A percentile compares a stretch with the other conserved stretches of the same genome.
phyloP scores from a whole-genome alignment of 2,888 invertebrate genomes.

The Lepidochrysops patricia region DNA sequence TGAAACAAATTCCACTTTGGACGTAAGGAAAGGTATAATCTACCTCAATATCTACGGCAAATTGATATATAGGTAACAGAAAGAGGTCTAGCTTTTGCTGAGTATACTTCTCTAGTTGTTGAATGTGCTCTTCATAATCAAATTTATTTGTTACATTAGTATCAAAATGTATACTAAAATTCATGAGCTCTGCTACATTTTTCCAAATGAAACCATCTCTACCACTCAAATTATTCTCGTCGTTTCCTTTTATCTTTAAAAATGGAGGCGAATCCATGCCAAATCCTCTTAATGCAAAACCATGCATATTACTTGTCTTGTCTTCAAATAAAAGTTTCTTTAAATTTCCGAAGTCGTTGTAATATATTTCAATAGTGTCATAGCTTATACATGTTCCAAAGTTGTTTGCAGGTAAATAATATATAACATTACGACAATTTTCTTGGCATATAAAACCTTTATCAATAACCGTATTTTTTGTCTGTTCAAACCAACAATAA shows the following conservation, averaged over 20 bases:
- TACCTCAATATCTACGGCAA: not conserved
- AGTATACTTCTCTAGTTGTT: not conserved
- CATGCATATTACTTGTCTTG: not conserved
- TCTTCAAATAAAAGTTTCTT: not conserved
- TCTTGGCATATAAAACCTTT: not conserved
- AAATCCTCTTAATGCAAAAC: not conserved
- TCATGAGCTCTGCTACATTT: not conserved
- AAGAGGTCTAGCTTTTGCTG: not conserved
- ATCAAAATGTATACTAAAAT: not conserved
- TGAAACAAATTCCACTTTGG: conserved; percentile 1
- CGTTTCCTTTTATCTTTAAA: not conserved
- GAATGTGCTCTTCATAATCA: not conserved
- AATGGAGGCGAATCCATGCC: not conserved
- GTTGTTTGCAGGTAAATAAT: not conserved
- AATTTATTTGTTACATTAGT: not conserved
- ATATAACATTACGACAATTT: not conserved
- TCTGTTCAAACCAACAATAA: not conserved
- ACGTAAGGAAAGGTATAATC: not conserved
- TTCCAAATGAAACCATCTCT: not conserved
- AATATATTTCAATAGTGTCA: not conserved
- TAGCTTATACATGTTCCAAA: not conserved
- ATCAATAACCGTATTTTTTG: not conserved
- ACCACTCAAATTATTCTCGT: not conserved
- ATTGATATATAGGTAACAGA: not conserved
- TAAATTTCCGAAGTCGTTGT: not conserved